These are phyloP conservation scores for Xylocopa sonorina DNA, from an alignment of 1,140 invertebrate genomes.

Conservation along the genomic window DNA sequence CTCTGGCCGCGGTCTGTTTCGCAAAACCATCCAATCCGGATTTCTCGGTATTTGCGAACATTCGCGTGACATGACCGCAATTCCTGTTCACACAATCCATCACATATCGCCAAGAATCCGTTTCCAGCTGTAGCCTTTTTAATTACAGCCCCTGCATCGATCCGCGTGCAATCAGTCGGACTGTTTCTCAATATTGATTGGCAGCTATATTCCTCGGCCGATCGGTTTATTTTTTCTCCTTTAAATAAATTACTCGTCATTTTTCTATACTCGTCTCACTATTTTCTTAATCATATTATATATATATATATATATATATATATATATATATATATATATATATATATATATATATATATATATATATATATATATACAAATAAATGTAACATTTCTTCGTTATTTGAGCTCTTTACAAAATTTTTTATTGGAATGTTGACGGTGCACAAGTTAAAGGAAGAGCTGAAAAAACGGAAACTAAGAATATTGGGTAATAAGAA, in stretches of 20 bases:
- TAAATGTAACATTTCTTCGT: too few relatives aligned
- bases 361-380: too few relatives aligned
- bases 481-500: neutral
- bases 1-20: constrained; percentile 11
- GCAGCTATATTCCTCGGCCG: neutral
- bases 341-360: too few relatives aligned
- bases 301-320: too few relatives aligned
- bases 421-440: too few relatives aligned
- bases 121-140: constrained; percentile 18
- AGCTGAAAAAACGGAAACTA: neutral
- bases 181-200: neutral
- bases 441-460: too few relatives aligned
- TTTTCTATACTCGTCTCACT: neutral
- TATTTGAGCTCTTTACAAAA: too few relatives aligned
- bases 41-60: constrained; percentile 14
- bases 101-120: constrained; percentile 12
- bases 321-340: too few relatives aligned
- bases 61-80: constrained; percentile 1
- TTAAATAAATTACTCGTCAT: neutral
- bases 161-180: neutral
- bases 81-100: constrained; percentile 17
- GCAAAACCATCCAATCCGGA: constrained; percentile 26
- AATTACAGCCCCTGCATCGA: neutral
- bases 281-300: too few relatives aligned
- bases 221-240: neutral